Base-by-base conservation (phyloP, 2,797 vertebrate genomes). In the Microtus obscurus region DNA sequence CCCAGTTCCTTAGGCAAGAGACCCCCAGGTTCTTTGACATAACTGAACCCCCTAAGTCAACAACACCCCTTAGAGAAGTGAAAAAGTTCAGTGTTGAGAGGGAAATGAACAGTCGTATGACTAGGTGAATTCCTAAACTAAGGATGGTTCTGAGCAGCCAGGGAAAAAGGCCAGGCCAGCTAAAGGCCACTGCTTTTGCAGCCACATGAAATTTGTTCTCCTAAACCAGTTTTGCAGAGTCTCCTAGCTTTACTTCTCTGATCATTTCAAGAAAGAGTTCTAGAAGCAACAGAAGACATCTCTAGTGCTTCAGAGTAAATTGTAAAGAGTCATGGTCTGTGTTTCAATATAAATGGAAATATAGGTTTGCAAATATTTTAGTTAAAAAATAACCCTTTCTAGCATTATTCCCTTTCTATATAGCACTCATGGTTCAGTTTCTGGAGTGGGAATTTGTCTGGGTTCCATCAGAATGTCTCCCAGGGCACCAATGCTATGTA, bases 211-310 rank as follows among this genome's bases (percentile, higher is more conserved):
- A 80, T 12, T 29, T 34, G n/a, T 63, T 37, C 37, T 67, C 89
- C 87, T 31, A 29, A 3, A 9, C 76, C 34, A 69, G 19, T 65
- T 65, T 90, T 51, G 89, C 65, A 48, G 79, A 17, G 6, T n/a
- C 51, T 90, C 5, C 6, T 37, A 17, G 23, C 53, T 65, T 77
- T 69, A n/a, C 40, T 71, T 81, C 34, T 78, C 31, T 87, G 67
- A 95, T 43, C 6, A 51, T 25, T 87, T 73, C 89, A 51, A 43
- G 63, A 87, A 9, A 59, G 43, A 56, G 29, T 87, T 95, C 83
- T 34, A 93, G 69, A 89, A 89, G 43, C 27, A 91, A 6, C 21
- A 25, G 34, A 45, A 87, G 51, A 53, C 31, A 63, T 53, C 73
- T 67, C 78, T n/a, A 37, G 63, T 67, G 29, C 53, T 53, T 34